Evolutionary conservation across 2,888 invertebrate species (phyloP).

Genomic region (Netelia virgata): DNA sequence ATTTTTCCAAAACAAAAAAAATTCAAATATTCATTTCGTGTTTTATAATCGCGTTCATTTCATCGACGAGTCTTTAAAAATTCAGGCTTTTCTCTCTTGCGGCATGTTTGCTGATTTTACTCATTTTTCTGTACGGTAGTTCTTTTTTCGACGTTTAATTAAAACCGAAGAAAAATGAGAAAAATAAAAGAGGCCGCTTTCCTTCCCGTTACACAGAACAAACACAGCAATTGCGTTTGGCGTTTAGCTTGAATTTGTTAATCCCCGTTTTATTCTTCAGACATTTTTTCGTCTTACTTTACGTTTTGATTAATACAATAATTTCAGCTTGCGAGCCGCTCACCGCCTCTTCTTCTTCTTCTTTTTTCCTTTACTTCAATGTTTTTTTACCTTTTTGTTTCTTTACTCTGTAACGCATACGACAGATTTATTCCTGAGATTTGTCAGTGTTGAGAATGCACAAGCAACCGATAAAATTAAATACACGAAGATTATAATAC

Average conservation of each 20-base stretch:
- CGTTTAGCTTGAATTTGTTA: slow-evolving; percentile 70
- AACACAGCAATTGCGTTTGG: slow-evolving; percentile 64
- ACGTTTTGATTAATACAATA: slow-evolving; percentile 70
- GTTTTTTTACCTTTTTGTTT: slow-evolving; percentile 44
- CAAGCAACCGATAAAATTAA: slow-evolving; percentile 7
- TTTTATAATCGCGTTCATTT: slow-evolving; percentile 2
- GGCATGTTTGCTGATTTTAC: slow-evolving; percentile 79
- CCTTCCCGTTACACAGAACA: slow-evolving; percentile 10
- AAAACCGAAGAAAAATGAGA: neutral
- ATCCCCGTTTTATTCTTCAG: slow-evolving; percentile 34
- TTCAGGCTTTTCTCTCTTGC: slow-evolving; percentile 75
- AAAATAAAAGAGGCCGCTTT: neutral
- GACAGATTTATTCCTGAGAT: slow-evolving; percentile 34
- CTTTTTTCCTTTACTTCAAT: slow-evolving; percentile 48
- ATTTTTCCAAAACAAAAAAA: neutral
- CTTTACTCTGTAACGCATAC: slow-evolving; percentile 34
- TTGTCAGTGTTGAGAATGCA: slow-evolving; percentile 36
- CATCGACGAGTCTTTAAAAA: slow-evolving; percentile 9
- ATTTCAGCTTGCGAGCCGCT: slow-evolving; percentile 67
- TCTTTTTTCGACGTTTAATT: neutral
- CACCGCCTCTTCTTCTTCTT: slow-evolving; percentile 69
- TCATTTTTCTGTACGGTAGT: slow-evolving; percentile 55
- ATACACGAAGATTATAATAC: slow-evolving; percentile 18
- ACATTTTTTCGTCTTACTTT: slow-evolving; percentile 62
- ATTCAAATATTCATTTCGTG: neutral